Percentiles rank a stretch among this genome's conserved stretches.
phyloP scores from a whole-genome alignment of 2,888 invertebrate species.

The Ceriagrion tenellum region DNA sequence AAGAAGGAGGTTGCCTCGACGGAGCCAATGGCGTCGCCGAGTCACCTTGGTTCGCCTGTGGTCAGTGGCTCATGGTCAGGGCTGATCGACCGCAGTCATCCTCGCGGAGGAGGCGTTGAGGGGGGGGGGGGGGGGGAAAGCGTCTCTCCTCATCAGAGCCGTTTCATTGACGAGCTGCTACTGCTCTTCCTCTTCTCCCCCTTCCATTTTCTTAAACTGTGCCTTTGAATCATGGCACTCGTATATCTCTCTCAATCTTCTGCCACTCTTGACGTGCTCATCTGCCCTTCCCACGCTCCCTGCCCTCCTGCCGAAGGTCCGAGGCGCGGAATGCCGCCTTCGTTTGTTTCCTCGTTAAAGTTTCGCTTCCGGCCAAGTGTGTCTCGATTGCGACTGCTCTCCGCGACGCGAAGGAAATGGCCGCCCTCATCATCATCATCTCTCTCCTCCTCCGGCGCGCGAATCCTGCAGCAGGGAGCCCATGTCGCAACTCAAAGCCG shows the following conservation, averaged over 20 bases:
- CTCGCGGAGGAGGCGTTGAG: too few relatives aligned
- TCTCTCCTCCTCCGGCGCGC: neutral
- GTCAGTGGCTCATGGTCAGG: conserved; percentile 29
- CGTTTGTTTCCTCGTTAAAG: conserved; percentile 11
- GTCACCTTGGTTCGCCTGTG: conserved; percentile 4
- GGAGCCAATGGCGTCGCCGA: neutral
- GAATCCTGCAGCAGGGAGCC: neutral
- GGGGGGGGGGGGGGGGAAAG: too few relatives aligned
- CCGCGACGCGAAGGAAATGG: neutral
- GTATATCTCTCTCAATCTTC: neutral
- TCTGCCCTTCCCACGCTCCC: neutral
- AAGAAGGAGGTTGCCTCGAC: neutral
- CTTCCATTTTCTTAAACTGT: neutral
- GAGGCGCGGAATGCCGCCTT: conserved; percentile 2
- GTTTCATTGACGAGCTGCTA: too few relatives aligned
- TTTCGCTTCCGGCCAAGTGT: conserved; percentile 36
- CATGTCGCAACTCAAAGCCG: neutral
- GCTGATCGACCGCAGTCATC: neutral
- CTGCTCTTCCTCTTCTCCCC: too few relatives aligned
- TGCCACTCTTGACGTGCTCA: neutral
- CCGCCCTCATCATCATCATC: too few relatives aligned
- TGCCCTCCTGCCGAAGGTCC: conserved; percentile 3
- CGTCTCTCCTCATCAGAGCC: too few relatives aligned
- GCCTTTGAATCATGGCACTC: neutral
- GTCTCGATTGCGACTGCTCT: neutral